Evolutionary conservation across 2,888 invertebrate genomes (phyloP).

Genomic region (Drosophila maculinotata): DNA sequence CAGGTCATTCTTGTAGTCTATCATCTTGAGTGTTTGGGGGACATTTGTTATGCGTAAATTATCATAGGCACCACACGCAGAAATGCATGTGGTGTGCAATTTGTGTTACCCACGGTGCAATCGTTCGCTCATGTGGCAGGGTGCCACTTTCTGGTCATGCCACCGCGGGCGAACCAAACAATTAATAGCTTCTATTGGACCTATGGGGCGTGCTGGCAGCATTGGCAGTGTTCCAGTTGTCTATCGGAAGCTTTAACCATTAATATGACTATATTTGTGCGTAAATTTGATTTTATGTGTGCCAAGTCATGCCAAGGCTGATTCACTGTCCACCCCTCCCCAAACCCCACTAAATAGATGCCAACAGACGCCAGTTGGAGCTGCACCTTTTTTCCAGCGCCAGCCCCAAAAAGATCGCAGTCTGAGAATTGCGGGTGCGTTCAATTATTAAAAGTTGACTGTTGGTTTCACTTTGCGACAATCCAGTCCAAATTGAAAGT

Average conservation of each 20-base stretch:
- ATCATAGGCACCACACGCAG: conserved; percentile 48
- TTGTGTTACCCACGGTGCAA: conserved; percentile 47
- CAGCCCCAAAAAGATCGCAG: conserved; percentile 11
- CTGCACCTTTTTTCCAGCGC: conserved; percentile 64
- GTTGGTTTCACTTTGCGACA: conserved; percentile 25
- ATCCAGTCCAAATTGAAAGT: conserved; percentile 52
- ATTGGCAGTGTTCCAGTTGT: conserved; percentile 61
- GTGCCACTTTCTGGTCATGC: conserved; percentile 51
- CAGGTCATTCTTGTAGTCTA: conserved; percentile 14
- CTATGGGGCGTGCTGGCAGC: conserved; percentile 63
- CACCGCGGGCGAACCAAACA: conserved; percentile 68
- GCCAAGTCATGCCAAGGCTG: conserved; percentile 62
- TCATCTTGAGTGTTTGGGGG: not conserved
- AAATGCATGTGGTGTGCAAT: conserved; percentile 58
- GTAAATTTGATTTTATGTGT: conserved; percentile 71
- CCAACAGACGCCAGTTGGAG: conserved; percentile 35
- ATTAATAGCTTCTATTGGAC: conserved; percentile 80
- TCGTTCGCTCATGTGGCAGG: conserved; percentile 12
- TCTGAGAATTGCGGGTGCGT: conserved; percentile 67
- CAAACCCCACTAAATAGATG: too few species aligned
- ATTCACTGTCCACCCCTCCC: not conserved
- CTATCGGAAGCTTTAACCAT: conserved; percentile 78
- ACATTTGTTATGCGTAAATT: conserved; percentile 66
- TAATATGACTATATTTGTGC: conserved; percentile 78
- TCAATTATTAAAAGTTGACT: conserved; percentile 31